Conservation (phyloP, 2,888 invertebrate species). For the Pristionchus maxplancki region DNA sequence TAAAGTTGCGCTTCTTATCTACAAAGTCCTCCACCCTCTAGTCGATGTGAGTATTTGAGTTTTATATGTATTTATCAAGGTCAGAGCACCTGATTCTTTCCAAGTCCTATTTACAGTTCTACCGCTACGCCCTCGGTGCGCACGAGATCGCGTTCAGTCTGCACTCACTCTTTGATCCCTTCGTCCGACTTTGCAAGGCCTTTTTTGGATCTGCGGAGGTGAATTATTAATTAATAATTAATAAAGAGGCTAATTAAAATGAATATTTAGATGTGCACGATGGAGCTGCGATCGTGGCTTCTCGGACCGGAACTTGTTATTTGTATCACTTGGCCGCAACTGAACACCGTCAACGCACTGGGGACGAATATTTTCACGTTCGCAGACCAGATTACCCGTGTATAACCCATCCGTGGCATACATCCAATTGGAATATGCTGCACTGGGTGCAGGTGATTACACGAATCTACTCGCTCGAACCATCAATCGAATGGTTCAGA, state of each 20-base stretch:
- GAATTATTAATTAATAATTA: no score
- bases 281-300: no score
- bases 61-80: background rate
- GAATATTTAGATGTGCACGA: no score
- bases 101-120: background rate
- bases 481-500: background rate
- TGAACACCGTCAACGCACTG: no score
- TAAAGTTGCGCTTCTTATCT: background rate
- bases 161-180: background rate
- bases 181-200: background rate
- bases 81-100: no score
- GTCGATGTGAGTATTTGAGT: background rate
- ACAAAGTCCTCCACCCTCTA: background rate
- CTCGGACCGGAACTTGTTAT: no score
- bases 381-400: background rate
- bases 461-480: background rate
- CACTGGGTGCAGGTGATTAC: background rate
- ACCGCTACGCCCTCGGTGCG: background rate
- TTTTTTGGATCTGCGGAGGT: no score
- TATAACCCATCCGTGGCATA: background rate
- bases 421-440: background rate
- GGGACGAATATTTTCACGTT: no score
- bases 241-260: no score
- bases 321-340: no score
- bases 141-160: background rate